Evolutionary conservation across 2,113 vertebrate species (phyloP).

Genomic region (Ceyx melanurus): DNA sequence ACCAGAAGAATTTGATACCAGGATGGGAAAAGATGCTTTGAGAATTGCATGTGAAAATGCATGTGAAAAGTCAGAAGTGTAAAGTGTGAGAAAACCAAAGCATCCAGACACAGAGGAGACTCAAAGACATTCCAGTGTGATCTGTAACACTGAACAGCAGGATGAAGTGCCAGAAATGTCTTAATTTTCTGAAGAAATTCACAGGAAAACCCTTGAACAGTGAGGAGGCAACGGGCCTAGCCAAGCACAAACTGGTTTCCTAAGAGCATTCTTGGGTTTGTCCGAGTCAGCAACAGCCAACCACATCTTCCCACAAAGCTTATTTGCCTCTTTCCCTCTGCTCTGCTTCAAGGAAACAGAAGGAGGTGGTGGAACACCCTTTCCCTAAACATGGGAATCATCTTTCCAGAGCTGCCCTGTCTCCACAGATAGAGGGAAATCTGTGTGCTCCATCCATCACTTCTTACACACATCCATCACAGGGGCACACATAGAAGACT

Average conservation of each 20-base stretch:
- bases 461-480: background rate
- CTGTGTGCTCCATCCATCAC: background rate
- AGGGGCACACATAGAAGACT: background rate
- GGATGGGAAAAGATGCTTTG: background rate
- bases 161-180: background rate
- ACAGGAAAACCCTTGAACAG: background rate
- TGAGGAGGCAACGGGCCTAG: background rate
- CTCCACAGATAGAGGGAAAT: background rate
- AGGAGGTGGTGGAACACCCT: background rate
- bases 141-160: background rate
- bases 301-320: background rate
- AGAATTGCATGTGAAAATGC: background rate
- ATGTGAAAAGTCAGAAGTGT: background rate
- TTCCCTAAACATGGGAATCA: background rate
- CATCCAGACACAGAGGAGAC: background rate
- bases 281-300: background rate
- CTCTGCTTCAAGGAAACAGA: background rate
- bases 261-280: background rate
- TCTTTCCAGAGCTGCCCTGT: background rate
- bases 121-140: background rate
- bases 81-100: background rate
- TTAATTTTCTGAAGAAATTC: background rate
- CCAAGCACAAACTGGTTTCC: background rate
- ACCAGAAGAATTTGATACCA: background rate
- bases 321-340: background rate